Percentiles rank a stretch among this genome's conserved stretches.
These are phyloP conservation scores for Liposcelis brunnea DNA, from an alignment of 2,888 invertebrate genomes.

Conservation along the genomic window DNA sequence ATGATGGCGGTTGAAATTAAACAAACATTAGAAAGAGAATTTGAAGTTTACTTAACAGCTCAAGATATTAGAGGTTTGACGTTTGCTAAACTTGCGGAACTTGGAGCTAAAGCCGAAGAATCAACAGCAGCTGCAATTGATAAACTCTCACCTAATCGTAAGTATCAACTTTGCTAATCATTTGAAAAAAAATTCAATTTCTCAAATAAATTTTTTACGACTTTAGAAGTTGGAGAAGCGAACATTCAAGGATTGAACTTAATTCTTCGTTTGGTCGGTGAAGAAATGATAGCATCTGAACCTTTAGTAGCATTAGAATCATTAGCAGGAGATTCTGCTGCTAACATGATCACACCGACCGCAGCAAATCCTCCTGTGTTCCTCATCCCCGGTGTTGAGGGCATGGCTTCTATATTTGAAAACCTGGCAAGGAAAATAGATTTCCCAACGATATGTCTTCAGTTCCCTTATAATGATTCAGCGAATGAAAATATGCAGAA, in stretches of 20 bases:
- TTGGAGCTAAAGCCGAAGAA: constrained; percentile 18
- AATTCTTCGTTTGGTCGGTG: constrained; percentile 41
- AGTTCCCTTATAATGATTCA: constrained; percentile 30
- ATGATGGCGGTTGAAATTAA: constrained; percentile 95
- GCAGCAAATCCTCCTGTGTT: constrained; percentile 28
- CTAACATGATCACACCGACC: constrained; percentile 23
- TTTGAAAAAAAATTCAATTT: not conserved
- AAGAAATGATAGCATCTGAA: constrained; percentile 35
- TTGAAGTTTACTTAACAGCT: constrained; percentile 68
- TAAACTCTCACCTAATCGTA: not conserved
- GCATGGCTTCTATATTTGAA: constrained; percentile 33
- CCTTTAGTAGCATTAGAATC: constrained; percentile 37
- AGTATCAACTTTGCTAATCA: not conserved
- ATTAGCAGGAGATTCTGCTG: constrained; percentile 30
- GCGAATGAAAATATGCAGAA: constrained; percentile 28
- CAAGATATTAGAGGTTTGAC: constrained; percentile 72
- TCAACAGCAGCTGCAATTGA: constrained; percentile 11
- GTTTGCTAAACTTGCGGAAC: constrained; percentile 40
- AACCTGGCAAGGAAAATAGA: constrained; percentile 33
- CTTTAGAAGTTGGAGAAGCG: constrained; percentile 16
- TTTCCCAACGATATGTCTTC: constrained; percentile 34
- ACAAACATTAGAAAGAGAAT: constrained; percentile 76
- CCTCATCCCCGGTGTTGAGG: constrained; percentile 51
- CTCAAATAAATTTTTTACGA: not conserved
- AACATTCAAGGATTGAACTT: constrained; percentile 33